phyloP scores from a whole-genome alignment of 37 sponge, comb jelly and placozoan genomes.

The Tethya wilhelma region DNA sequence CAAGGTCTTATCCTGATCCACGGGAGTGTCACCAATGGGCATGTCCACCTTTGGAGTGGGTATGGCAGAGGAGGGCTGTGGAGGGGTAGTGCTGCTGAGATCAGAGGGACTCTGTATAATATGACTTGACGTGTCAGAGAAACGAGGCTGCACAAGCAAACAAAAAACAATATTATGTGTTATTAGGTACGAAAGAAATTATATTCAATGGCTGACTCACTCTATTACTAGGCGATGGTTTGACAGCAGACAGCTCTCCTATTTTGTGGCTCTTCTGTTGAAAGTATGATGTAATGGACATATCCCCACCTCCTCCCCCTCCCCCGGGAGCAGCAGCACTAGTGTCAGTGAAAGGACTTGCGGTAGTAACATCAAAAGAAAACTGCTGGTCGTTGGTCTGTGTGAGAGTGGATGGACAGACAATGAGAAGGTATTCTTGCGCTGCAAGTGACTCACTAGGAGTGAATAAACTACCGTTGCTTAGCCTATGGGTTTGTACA shows the following conservation, averaged over 20 bases:
- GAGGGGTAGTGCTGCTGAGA: no score
- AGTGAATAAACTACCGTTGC: no score
- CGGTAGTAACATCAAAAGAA: background rate
- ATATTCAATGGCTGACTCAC: slow-evolving; percentile 12
- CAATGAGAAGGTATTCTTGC: no score
- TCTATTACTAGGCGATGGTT: slow-evolving; percentile 30
- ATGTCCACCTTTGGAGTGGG: background rate
- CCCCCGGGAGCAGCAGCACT: background rate
- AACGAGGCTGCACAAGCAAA: slow-evolving; percentile 32
- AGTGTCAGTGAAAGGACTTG: background rate
- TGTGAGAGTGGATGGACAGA: background rate
- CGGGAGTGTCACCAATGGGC: background rate
- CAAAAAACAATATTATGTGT: background rate
- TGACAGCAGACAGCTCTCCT: slow-evolving; percentile 13
- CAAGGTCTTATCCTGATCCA: background rate
- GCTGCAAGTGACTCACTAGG: no score
- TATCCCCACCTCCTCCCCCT: no score
- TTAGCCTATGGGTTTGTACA: no score
- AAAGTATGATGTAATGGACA: slow-evolving; percentile 53
- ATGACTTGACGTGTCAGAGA: slow-evolving; percentile 26
- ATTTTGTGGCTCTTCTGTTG: slow-evolving; percentile 37
- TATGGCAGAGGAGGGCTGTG: no score
- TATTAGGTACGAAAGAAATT: background rate
- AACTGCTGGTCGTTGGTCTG: background rate
- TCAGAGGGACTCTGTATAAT: slow-evolving; percentile 31